Evolutionary conservation across 2,113 vertebrate genomes (phyloP).

Genomic region (Neofelis nebulosa): DNA sequence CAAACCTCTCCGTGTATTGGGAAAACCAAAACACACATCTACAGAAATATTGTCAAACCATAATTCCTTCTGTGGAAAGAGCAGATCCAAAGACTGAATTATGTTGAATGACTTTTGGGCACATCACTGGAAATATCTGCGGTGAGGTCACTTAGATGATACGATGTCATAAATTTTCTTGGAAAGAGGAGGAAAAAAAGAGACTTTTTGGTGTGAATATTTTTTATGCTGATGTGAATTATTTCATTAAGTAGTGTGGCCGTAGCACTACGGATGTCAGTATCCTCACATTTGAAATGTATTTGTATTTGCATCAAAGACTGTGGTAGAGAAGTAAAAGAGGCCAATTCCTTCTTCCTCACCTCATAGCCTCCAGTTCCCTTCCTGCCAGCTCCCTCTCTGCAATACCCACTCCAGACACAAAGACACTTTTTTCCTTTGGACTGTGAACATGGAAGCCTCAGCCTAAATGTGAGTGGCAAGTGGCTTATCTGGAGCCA

Average conservation of each 20-base stretch:
- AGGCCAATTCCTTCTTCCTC: conserved; percentile 55
- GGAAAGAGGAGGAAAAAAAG: conserved; percentile 43
- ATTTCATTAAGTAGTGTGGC: conserved; percentile 56
- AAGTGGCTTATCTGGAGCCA: conserved; percentile 88
- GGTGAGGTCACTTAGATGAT: conserved; percentile 56
- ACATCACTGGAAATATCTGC: conserved; percentile 62
- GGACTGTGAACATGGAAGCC: conserved; percentile 69
- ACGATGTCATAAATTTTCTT: conserved; percentile 67
- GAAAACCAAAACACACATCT: conserved; percentile 41
- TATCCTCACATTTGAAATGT: conserved; percentile 75
- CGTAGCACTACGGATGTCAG: conserved; percentile 49
- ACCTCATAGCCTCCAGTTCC: conserved; percentile 26
- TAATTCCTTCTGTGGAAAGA: conserved; percentile 61
- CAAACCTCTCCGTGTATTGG: conserved; percentile 73
- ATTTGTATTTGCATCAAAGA: conserved; percentile 74
- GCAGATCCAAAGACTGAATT: conserved; percentile 75
- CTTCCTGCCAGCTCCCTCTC: background rate
- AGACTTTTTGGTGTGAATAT: conserved; percentile 79
- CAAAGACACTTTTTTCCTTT: conserved; percentile 41
- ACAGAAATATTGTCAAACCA: conserved; percentile 45
- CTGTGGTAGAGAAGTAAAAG: conserved; percentile 65
- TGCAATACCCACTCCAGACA: conserved; percentile 36
- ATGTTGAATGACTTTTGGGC: conserved; percentile 68
- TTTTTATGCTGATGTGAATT: conserved; percentile 80
- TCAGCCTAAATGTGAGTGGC: conserved; percentile 87